phyloP scores from a whole-genome alignment of 2,113 vertebrate genomes.

The Pomatorhinus ruficollis region DNA sequence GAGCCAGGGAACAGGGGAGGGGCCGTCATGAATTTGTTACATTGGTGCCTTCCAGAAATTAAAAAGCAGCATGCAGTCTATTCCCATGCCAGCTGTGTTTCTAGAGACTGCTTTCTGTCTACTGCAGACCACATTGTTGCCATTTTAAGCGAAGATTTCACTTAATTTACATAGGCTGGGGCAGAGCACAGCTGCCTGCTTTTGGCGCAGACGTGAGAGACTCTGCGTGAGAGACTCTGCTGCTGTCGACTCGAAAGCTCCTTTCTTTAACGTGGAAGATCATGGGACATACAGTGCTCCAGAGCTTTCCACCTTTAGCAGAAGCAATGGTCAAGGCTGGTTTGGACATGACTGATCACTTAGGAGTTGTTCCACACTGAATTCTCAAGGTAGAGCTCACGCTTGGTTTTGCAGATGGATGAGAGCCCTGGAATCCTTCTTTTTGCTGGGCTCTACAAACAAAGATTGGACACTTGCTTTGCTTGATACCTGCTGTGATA shows the following conservation, averaged over 20 bases:
- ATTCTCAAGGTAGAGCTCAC: background rate
- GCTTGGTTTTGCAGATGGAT: background rate
- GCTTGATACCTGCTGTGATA: background rate
- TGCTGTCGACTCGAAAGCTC: accelerated
- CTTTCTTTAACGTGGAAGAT: background rate
- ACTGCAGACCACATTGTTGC: background rate
- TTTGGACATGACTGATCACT: background rate
- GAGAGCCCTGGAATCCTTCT: background rate
- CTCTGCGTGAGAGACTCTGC: accelerated
- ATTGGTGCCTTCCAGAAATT: background rate
- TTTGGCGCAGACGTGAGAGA: accelerated
- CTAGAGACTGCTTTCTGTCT: background rate
- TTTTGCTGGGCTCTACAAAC: background rate
- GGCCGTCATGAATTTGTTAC: background rate
- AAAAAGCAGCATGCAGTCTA: background rate
- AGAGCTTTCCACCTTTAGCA: background rate
- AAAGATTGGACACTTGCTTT: background rate
- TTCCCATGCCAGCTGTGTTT: background rate
- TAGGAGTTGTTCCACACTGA: background rate
- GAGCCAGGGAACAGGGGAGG: background rate
- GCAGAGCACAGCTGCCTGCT: background rate
- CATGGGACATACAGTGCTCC: background rate
- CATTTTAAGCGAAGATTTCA: background rate
- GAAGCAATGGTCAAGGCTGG: background rate
- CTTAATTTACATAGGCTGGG: constrained; percentile 8